phyloP scores from a whole-genome alignment of 2,113 vertebrate species.

The Saccopteryx leptura region DNA sequence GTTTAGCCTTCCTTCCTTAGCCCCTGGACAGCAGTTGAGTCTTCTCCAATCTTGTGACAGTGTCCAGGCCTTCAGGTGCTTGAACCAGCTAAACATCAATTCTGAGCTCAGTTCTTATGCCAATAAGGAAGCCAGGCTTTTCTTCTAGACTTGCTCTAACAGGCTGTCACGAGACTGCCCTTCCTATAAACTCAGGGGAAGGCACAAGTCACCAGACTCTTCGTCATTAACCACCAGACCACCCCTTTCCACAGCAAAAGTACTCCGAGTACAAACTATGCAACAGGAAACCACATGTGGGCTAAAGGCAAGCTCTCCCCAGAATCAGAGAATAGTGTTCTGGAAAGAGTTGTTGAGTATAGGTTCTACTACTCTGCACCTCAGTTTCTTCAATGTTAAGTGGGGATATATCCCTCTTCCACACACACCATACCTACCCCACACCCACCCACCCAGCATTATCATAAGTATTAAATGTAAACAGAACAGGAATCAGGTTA shows the following conservation, averaged over 20 bases:
- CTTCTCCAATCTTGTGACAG: background rate
- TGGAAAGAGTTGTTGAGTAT: background rate
- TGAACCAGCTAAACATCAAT: slow-evolving; percentile 3
- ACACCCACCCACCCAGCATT: background rate
- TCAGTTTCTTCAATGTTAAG: background rate
- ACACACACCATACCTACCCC: background rate
- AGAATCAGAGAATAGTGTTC: slow-evolving; percentile 11
- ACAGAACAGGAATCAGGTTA: background rate
- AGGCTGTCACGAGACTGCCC: background rate
- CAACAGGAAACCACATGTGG: slow-evolving; percentile 73
- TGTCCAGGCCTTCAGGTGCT: slow-evolving; percentile 40
- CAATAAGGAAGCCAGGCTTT: background rate
- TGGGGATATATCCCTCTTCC: background rate
- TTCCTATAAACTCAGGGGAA: slow-evolving; percentile 27
- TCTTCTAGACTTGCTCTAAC: slow-evolving; percentile 30
- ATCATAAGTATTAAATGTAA: background rate
- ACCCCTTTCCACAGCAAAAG: slow-evolving; percentile 36
- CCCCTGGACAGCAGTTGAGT: background rate
- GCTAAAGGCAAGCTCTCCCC: slow-evolving; percentile 40
- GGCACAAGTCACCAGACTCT: slow-evolving; percentile 30
- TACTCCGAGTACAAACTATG: slow-evolving; percentile 58
- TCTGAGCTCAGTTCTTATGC: background rate
- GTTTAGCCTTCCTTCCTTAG: background rate
- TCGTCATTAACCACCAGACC: background rate
- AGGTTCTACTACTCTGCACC: background rate